Base-by-base conservation (phyloP, 2,797 vertebrate genomes). In the Astyanax mexicanus region DNA sequence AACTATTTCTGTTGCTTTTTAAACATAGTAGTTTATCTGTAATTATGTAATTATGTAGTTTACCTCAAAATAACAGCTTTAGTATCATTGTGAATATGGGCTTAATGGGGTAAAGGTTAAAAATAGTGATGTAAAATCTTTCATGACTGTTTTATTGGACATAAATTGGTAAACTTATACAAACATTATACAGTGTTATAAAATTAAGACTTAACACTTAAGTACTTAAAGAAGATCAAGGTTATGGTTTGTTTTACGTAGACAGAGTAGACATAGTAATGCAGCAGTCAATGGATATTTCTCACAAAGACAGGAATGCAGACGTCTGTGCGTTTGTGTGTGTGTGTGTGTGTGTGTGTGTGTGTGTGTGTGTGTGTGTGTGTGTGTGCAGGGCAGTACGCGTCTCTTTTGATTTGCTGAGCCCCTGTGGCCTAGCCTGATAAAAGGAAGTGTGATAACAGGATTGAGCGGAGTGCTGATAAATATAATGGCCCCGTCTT, bases 401-500 rank as follows among this genome's bases (percentile, higher is more conserved):
- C 9, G 23, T 58, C 40, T 44, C 57, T 47, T 68, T 66, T 78
- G 77, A 67, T 72, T 80, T 47, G 51, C 40, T 45, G 40, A 54
- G 40, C 60, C 74, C 78, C 29, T n/a, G 57, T 77, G 74, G 71
- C 55, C 38, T 32, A 4, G 35, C 45, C 55, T 62, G 66, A 81
- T 79, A 74, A 81, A 79, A 49, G 51, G 23, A 81, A 72, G 73
- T 54, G 29, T 72, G 64, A 71, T 72, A 75, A 62, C 74, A 42
- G 52, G 55, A 68, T 82, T 80, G 42, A 70, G 57, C 52, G 35
- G 54, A 51, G 69, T 45, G 37, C 77, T 76, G 61, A 77, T 67
- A 75, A 61, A 62, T 25, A 40, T 61, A 52, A 78, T 66, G 74
- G 42, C 70, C 70, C 51, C 29, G 35, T 47, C 55, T 47, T 71